These are phyloP conservation scores for Metacarcinus magister DNA, from an alignment of 2,888 invertebrate genomes.

Conservation along the genomic window DNA sequence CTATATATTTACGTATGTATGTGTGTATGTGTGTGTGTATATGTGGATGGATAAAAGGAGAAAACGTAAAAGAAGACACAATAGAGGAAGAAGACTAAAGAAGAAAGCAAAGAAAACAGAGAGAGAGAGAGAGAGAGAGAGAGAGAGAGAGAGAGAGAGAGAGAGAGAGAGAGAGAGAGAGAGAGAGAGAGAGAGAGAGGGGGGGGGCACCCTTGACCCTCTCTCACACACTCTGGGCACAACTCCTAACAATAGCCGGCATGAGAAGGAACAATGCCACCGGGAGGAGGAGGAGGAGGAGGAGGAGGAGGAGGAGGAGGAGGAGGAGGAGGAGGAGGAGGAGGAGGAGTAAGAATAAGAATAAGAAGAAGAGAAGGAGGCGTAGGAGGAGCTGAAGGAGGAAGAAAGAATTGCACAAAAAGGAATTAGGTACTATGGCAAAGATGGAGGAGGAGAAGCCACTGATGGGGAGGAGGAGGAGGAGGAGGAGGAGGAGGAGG, in stretches of 20 bases:
- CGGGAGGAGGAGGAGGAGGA: background rate
- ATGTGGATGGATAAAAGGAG: no score
- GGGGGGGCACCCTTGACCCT: background rate
- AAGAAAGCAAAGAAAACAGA: background rate
- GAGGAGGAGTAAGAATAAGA: background rate
- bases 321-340: background rate
- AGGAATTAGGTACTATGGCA: background rate
- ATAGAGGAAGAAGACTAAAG: no score
- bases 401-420: background rate
- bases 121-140: conserved; percentile 3
- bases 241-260: background rate
- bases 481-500: background rate
- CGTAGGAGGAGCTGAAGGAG: background rate
- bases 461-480: background rate
- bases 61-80: no score
- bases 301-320: background rate
- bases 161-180: background rate
- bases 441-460: background rate
- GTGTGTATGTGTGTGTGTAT: no score
- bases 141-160: background rate
- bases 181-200: conserved; percentile 13
- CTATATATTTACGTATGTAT: no score
- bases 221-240: background rate
- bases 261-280: conserved; percentile 20
- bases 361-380: background rate